A percentile compares a stretch with the other conserved stretches of the same genome.
These are phyloP conservation scores for Merluccius polli DNA, from an alignment of 2,797 vertebrate species.

Conservation along the genomic window DNA sequence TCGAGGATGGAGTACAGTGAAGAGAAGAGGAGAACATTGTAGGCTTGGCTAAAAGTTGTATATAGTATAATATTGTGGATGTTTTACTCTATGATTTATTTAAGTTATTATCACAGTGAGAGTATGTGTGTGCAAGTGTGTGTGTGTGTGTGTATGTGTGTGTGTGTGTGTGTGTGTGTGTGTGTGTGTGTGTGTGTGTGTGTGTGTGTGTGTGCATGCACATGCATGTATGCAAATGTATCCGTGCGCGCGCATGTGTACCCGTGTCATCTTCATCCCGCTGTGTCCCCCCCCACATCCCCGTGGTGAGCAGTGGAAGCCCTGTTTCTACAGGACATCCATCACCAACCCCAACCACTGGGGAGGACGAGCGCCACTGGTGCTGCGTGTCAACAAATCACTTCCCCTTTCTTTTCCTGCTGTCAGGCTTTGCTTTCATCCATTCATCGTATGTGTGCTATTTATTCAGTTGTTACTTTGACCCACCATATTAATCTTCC, in stretches of 20 bases:
- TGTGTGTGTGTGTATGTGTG: background rate
- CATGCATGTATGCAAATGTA: no score
- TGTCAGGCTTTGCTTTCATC: background rate
- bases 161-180: background rate
- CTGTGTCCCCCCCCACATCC: background rate
- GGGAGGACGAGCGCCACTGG: background rate
- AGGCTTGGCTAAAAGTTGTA: background rate
- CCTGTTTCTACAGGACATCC: background rate
- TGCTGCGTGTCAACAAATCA: constrained; percentile 25
- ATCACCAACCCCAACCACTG: background rate
- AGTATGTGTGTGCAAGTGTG: background rate
- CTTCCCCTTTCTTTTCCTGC: constrained; percentile 14
- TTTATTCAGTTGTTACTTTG: constrained; percentile 5
- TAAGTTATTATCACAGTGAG: background rate
- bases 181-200: background rate
- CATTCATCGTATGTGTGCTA: constrained; percentile 5
- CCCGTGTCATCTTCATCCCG: background rate
- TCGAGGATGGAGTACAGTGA: background rate
- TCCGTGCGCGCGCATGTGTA: background rate
- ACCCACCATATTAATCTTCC: no score
- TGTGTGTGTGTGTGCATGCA: no score
- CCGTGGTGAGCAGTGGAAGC: background rate
- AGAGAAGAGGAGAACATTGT: background rate
- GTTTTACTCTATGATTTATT: background rate
- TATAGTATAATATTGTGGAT: background rate